These are phyloP conservation scores for Callimico goeldii DNA, from an alignment of 2,797 vertebrate species.

Conservation along the genomic window DNA sequence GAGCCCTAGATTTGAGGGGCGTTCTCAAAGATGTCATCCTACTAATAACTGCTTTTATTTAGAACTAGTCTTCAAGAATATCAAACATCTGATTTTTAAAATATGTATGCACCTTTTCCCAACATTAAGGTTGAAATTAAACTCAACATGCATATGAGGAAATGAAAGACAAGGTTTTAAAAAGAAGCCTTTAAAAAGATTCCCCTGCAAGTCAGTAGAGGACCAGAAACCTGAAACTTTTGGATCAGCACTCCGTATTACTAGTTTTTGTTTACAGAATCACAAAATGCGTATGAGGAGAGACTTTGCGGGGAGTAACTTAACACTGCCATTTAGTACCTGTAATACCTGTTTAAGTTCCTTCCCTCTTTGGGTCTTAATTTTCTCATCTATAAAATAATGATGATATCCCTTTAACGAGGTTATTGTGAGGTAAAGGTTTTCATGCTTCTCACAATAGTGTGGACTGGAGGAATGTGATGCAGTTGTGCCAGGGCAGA, in stretches of 20 bases:
- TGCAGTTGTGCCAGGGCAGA: not conserved
- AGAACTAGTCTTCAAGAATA: not conserved
- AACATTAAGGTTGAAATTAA: constrained; percentile 18
- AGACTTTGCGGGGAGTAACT: not conserved
- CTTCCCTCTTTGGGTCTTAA: not conserved
- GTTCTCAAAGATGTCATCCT: not conserved
- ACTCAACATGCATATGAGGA: not conserved
- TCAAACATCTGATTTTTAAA: not conserved
- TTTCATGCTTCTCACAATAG: not conserved
- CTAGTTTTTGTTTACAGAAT: not conserved
- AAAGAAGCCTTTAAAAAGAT: not conserved
- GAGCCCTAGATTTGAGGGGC: not conserved
- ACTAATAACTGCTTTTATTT: not conserved
- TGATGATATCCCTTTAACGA: not conserved
- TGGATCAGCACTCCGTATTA: not conserved
- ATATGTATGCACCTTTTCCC: not conserved
- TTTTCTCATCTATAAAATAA: not conserved
- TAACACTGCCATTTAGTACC: not conserved
- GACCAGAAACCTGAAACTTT: not conserved
- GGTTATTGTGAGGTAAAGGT: not conserved
- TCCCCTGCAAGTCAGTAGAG: not conserved
- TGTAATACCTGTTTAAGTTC: not conserved
- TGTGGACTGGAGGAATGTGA: rapidly evolving
- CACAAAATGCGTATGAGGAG: not conserved
- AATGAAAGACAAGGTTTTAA: constrained; percentile 14